A percentile compares a stretch with the other conserved stretches of the same genome.
These are phyloP conservation scores for Barnardius zonarius DNA, from an alignment of 2,113 vertebrate species.

Conservation along the genomic window DNA sequence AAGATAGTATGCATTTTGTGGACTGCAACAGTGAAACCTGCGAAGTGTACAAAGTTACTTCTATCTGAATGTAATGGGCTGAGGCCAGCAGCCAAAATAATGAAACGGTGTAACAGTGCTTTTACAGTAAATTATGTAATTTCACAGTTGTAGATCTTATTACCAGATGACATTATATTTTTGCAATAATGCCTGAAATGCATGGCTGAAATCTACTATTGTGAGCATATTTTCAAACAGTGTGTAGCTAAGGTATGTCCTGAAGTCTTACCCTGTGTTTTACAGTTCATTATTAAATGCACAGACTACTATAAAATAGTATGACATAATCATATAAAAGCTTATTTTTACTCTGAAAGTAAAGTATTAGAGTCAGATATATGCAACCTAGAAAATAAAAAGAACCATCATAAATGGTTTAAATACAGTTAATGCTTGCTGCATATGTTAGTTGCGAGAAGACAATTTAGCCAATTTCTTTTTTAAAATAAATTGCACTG, in stretches of 20 bases:
- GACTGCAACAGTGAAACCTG: not conserved
- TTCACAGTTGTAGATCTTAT: constrained; percentile 10
- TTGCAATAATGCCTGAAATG: constrained; percentile 2
- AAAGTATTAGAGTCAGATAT: not conserved
- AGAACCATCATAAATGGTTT: not conserved
- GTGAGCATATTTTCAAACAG: not conserved
- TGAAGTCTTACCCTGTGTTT: not conserved
- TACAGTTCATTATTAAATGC: not conserved
- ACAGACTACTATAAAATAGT: not conserved
- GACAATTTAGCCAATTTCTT: not conserved
- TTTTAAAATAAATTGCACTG: not conserved
- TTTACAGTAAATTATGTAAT: constrained; percentile 34
- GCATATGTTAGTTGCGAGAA: not conserved
- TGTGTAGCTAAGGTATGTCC: not conserved
- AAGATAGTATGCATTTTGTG: not conserved
- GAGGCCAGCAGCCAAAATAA: constrained; percentile 36
- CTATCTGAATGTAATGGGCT: not conserved
- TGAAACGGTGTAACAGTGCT: not conserved
- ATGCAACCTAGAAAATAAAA: not conserved
- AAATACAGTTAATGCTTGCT: not conserved
- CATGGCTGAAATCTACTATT: not conserved
- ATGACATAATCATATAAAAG: not conserved
- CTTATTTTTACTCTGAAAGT: not conserved
- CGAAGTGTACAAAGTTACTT: not conserved
- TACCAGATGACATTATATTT: constrained; percentile 11